These are phyloP conservation scores for Rousettus leschenaultii DNA, from an alignment of 2,113 vertebrate species.

Conservation along the genomic window DNA sequence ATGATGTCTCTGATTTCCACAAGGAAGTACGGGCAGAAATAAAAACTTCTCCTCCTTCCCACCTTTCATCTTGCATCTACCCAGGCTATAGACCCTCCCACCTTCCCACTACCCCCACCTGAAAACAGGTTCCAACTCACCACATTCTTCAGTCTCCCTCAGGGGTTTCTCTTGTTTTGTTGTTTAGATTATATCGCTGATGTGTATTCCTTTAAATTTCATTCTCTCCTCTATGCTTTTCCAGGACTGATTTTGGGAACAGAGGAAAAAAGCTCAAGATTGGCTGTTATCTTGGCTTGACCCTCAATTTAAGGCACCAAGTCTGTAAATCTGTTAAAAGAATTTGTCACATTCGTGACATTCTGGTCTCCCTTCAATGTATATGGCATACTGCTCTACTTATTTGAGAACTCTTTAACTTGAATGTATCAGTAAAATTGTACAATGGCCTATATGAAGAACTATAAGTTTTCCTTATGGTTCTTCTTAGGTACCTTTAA, in stretches of 20 bases:
- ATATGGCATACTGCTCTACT: not conserved
- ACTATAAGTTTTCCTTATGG: not conserved
- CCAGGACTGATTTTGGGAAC: not conserved
- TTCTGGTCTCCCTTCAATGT: no score
- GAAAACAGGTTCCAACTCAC: not conserved
- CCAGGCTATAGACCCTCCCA: not conserved
- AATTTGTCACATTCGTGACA: no score
- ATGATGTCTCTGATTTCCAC: not conserved
- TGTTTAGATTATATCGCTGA: not conserved
- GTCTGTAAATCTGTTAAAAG: no score
- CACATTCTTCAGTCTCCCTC: not conserved
- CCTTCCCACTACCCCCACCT: no score
- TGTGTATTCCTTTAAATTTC: not conserved
- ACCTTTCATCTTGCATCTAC: not conserved
- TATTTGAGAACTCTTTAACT: not conserved
- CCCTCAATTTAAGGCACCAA: no score
- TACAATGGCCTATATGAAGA: not conserved
- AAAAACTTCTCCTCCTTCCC: not conserved
- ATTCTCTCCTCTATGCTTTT: not conserved
- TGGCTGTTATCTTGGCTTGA: no score
- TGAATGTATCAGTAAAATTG: not conserved
- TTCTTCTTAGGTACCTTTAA: not conserved
- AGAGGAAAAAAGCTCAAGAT: not conserved
- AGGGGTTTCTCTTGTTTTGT: no score
- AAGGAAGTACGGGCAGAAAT: not conserved